Percentiles rank a stretch among this genome's conserved stretches.
Evolutionary conservation across 2,888 invertebrate species (phyloP).

Genomic region (Anarsia innoxiella): DNA sequence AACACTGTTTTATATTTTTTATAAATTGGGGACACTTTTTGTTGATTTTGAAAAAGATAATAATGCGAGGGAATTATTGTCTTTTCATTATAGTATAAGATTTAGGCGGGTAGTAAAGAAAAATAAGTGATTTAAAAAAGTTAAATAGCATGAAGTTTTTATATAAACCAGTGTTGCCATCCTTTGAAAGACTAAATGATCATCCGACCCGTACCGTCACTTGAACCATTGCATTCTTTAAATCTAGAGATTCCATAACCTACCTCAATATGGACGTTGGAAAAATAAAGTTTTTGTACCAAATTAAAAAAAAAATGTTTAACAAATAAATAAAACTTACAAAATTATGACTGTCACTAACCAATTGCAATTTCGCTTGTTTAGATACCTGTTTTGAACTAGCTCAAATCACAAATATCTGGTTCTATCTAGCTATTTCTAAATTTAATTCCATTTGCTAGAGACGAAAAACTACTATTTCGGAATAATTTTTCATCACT

Average conservation of each 20-base stretch:
- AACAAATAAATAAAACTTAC: conserved; percentile 4
- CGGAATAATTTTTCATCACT: background rate
- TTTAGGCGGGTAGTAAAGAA: background rate
- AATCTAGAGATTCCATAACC: conserved; percentile 11
- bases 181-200: conserved; percentile 1
- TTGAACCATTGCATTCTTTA: background rate
- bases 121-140: too few species aligned
- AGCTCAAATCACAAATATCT: background rate
- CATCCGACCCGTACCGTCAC: background rate
- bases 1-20: conserved; percentile 27
- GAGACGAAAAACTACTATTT: background rate
- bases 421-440: background rate
- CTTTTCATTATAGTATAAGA: too few species aligned
- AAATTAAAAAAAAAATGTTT: conserved; percentile 2
- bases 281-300: conserved; percentile 4
- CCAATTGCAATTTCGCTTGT: conserved; percentile 2
- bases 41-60: too few species aligned
- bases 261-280: background rate
- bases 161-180: conserved; percentile 7
- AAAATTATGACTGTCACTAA: conserved; percentile 9
- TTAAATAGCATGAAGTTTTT: too few species aligned
- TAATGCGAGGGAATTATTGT: too few species aligned
- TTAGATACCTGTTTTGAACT: background rate
- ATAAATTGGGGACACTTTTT: too few species aligned
- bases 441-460: background rate